These are phyloP conservation scores for Andrena haemorrhoa DNA, from an alignment of 2,888 invertebrate species.

Conservation along the genomic window DNA sequence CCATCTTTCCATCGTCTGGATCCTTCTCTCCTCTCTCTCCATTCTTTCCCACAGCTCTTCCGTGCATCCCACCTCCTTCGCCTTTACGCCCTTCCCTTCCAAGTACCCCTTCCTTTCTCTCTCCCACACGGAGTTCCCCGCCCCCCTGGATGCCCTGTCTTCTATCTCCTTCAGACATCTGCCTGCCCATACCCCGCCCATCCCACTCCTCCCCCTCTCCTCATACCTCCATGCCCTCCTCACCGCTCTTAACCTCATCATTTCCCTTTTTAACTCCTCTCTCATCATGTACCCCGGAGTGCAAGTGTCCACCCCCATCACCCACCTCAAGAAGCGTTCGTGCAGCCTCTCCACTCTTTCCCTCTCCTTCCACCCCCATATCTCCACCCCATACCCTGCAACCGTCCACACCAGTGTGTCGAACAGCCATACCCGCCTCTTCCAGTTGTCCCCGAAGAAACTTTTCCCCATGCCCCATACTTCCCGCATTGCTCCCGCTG, in stretches of 20 bases:
- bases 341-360: background rate
- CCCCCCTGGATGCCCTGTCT: too few species aligned
- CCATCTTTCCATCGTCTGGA: background rate
- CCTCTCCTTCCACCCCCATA: background rate
- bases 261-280: background rate
- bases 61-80: background rate
- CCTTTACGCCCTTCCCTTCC: background rate
- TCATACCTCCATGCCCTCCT: background rate
- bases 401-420: too few species aligned
- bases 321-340: background rate
- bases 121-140: background rate
- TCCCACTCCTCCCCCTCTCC: background rate
- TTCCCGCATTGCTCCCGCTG: too few species aligned
- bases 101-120: background rate
- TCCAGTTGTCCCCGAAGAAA: too few species aligned
- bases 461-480: too few species aligned
- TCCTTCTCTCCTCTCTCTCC: background rate
- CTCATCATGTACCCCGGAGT: background rate
- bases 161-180: too few species aligned
- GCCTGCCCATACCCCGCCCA: background rate
- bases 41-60: background rate
- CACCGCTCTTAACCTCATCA: too few species aligned
- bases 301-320: background rate
- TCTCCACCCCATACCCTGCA: too few species aligned
- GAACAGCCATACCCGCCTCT: too few species aligned